phyloP scores from a whole-genome alignment of 2,797 vertebrate species.

The Chromobotia macracanthus region DNA sequence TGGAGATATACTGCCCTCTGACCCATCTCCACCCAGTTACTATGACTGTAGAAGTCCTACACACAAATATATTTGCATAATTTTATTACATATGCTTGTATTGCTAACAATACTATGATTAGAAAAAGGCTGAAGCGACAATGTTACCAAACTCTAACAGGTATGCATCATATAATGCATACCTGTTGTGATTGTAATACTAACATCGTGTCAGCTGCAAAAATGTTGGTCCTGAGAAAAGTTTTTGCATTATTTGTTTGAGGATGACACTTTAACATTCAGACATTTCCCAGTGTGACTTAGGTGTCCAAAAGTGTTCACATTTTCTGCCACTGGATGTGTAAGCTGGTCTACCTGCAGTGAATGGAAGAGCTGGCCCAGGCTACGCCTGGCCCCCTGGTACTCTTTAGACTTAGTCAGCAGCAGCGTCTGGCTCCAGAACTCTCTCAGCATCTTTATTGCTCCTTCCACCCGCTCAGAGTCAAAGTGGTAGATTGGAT shows the following conservation, averaged over 20 bases:
- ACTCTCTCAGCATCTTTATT: constrained; percentile 65
- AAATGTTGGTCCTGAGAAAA: too few relatives aligned
- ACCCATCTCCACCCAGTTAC: constrained; percentile 90
- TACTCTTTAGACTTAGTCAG: constrained; percentile 75
- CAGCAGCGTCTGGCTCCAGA: constrained; percentile 75
- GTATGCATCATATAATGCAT: too few relatives aligned
- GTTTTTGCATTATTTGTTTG: too few relatives aligned
- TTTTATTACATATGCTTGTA: neutral
- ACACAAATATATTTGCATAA: constrained; percentile 28
- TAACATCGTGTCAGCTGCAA: too few relatives aligned
- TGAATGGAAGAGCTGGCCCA: constrained; percentile 83
- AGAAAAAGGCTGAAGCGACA: neutral
- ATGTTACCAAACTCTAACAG: too few relatives aligned
- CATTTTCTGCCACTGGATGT: neutral
- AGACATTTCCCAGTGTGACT: too few relatives aligned
- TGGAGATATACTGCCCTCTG: constrained; percentile 76
- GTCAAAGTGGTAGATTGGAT: constrained; percentile 87
- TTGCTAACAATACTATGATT: neutral
- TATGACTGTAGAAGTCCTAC: constrained; percentile 92
- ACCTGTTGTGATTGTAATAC: too few relatives aligned
- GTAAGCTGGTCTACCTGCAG: constrained; percentile 76
- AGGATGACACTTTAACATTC: too few relatives aligned
- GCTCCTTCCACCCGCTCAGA: constrained; percentile 77
- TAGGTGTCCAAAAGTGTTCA: too few relatives aligned
- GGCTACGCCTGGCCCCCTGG: constrained; percentile 74